These are phyloP conservation scores for Ruditapes philippinarum DNA, from an alignment of 1,140 invertebrate species.

Conservation along the genomic window DNA sequence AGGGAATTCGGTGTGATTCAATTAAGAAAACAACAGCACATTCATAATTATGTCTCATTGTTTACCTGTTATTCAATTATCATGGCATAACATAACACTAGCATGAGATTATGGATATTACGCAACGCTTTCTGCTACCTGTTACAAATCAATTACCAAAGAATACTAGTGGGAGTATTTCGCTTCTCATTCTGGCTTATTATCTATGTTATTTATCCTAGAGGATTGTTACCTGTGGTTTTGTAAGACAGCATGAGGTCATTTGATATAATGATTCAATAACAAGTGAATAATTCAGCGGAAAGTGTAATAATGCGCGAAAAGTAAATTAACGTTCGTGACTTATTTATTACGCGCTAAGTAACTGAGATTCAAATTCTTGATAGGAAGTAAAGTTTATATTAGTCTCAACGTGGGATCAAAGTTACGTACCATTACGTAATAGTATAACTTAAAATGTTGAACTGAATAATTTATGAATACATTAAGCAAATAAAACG, in stretches of 20 bases:
- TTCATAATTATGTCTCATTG: background rate
- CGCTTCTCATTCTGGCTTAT: background rate
- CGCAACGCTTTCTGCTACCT: background rate
- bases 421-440: too few species aligned
- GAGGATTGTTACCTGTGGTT: background rate
- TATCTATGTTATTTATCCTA: background rate
- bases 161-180: background rate
- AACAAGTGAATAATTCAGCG: background rate
- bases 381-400: too few species aligned
- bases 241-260: background rate
- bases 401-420: too few species aligned
- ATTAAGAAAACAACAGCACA: background rate
- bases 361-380: too few species aligned
- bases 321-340: too few species aligned
- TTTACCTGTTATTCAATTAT: background rate
- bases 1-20: too few species aligned
- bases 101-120: background rate
- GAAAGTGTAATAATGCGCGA: too few species aligned
- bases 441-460: too few species aligned
- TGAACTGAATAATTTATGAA: too few species aligned
- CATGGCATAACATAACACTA: background rate
- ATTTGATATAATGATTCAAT: background rate
- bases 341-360: too few species aligned
- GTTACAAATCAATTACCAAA: background rate
- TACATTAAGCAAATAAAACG: too few species aligned